These are phyloP conservation scores for Drosophila punjabiensis DNA, from an alignment of 1,140 invertebrate genomes.

Conservation along the genomic window DNA sequence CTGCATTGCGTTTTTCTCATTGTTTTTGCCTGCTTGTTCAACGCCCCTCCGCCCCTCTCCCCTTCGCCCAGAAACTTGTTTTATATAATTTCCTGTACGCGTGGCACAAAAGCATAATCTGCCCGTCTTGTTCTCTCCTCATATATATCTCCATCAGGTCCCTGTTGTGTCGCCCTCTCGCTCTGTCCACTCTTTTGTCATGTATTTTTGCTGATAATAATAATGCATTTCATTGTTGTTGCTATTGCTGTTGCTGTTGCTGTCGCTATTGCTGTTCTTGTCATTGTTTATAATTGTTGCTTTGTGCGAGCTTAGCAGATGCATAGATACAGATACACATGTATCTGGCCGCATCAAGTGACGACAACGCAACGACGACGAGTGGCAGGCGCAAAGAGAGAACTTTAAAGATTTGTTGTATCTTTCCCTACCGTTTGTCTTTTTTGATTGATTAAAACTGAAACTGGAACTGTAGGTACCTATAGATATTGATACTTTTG, in stretches of 20 bases:
- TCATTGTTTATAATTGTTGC: constrained; percentile 77
- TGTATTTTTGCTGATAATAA: constrained; percentile 80
- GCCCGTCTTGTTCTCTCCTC: constrained; percentile 24
- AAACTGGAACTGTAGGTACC: background rate
- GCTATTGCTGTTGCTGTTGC: constrained; percentile 6
- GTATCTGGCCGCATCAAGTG: constrained; percentile 33
- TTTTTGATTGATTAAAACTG: constrained; percentile 69
- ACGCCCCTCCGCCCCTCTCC: background rate
- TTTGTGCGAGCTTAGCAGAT: constrained; percentile 58
- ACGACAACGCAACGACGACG: too few species aligned
- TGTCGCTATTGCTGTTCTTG: constrained; percentile 43
- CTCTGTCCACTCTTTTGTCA: constrained; percentile 66
- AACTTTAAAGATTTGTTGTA: constrained; percentile 24
- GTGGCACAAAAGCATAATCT: constrained; percentile 77
- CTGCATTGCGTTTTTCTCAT: constrained; percentile 77
- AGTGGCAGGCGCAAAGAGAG: constrained; percentile 19
- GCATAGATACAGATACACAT: constrained; percentile 59
- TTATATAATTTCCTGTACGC: constrained; percentile 82
- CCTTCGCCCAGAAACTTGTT: constrained; percentile 62
- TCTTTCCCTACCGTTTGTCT: constrained; percentile 16
- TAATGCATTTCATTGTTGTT: constrained; percentile 73
- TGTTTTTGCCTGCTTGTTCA: constrained; percentile 58
- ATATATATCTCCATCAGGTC: constrained; percentile 22
- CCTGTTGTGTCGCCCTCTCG: constrained; percentile 7
- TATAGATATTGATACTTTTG: background rate